Evolutionary conservation across 1,140 invertebrate species (phyloP).

Genomic region (Himalopsyche phryganea): DNA sequence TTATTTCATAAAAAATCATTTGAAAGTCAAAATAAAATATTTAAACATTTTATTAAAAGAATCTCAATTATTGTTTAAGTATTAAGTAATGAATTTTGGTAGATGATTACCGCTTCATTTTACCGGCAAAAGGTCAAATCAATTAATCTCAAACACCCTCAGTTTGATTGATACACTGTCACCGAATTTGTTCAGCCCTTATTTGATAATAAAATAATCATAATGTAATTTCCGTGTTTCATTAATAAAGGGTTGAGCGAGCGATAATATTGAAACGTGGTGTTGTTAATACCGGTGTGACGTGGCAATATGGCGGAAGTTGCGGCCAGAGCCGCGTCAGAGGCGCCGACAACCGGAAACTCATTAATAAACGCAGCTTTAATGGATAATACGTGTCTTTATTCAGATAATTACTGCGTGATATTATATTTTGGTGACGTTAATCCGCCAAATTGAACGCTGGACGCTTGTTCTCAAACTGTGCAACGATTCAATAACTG

Average conservation of each 20-base stretch:
- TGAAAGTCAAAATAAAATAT: no score
- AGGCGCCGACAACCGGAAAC: no score
- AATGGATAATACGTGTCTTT: constrained; percentile 1
- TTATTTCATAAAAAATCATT: no score
- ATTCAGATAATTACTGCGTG: constrained; percentile 1
- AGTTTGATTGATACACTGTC: no score
- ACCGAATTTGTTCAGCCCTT: neutral
- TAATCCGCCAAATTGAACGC: no score
- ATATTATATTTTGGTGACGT: neutral
- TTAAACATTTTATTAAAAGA: no score
- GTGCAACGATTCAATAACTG: no score
- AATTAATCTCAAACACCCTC: neutral
- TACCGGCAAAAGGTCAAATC: neutral
- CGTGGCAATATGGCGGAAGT: neutral
- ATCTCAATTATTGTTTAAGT: no score
- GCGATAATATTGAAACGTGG: neutral
- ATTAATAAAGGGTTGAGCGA: neutral
- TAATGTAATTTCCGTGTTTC: neutral
- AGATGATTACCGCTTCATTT: no score
- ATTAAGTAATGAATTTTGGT: no score
- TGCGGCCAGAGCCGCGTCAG: neutral
- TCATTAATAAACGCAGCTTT: neutral
- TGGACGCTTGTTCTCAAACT: no score
- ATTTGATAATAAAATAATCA: neutral
- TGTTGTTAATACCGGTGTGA: neutral